Percentiles rank a stretch among this genome's conserved stretches.
These are phyloP conservation scores for Euleptes europaea DNA, from an alignment of 2,113 vertebrate species.

Conservation along the genomic window DNA sequence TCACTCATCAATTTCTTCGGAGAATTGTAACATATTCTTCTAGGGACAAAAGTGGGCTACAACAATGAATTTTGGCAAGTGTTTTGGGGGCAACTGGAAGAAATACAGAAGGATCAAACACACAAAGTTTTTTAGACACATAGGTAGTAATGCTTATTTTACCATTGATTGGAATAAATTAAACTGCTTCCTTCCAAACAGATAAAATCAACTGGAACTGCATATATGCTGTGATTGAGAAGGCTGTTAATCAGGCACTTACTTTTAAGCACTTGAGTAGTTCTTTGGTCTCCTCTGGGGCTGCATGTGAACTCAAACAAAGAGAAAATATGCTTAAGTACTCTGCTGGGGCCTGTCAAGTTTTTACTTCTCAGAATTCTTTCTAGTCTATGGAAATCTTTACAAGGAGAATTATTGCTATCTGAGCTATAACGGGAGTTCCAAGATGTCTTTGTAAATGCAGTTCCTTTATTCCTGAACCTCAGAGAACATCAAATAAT, in stretches of 20 bases:
- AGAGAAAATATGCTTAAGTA: conserved; percentile 5
- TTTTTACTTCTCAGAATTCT: background rate
- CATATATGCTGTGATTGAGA: background rate
- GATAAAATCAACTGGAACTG: conserved; percentile 3
- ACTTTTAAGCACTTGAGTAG: accelerated
- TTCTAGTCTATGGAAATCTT: accelerated
- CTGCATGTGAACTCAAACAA: background rate
- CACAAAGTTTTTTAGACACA: conserved; percentile 42
- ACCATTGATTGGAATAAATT: conserved; percentile 45
- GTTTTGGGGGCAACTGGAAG: conserved; percentile 50
- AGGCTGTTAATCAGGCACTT: background rate
- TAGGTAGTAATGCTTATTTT: conserved; percentile 40
- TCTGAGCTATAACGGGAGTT: background rate
- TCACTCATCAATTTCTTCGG: conserved; percentile 67
- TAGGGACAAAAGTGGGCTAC: conserved; percentile 32
- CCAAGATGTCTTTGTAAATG: background rate
- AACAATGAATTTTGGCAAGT: conserved; percentile 16
- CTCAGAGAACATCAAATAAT: background rate
- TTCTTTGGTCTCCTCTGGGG: accelerated
- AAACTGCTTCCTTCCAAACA: background rate
- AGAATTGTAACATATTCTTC: conserved; percentile 49
- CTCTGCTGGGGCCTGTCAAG: background rate
- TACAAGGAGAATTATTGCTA: background rate
- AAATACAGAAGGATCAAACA: conserved; percentile 47
- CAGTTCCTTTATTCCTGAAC: background rate